Percentiles rank a stretch among this genome's conserved stretches.
phyloP scores from a whole-genome alignment of 1,140 invertebrate species.

The Drosophila miranda region DNA sequence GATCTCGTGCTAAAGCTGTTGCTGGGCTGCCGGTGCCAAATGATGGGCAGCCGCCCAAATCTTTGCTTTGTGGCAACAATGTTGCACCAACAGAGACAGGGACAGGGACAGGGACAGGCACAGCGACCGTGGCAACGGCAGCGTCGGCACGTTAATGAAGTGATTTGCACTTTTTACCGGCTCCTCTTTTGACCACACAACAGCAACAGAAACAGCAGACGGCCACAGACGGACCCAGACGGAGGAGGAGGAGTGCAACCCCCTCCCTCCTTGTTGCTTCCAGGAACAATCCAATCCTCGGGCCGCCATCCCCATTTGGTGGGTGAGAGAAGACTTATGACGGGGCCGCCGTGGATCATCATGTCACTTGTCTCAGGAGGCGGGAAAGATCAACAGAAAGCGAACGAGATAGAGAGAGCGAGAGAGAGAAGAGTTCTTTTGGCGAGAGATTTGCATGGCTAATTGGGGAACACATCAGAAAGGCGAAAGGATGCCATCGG shows the following conservation, averaged over 20 bases:
- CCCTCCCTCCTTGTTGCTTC: conserved; percentile 18
- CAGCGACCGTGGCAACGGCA: conserved; percentile 27
- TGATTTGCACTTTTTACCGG: conserved; percentile 72
- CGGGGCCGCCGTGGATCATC: conserved; percentile 66
- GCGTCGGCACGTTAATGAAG: conserved; percentile 69
- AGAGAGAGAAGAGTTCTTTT: background rate
- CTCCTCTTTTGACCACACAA: conserved; percentile 64
- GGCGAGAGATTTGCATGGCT: conserved; percentile 20
- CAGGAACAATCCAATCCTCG: conserved; percentile 61
- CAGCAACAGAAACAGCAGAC: conserved; percentile 13
- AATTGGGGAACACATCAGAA: conserved; percentile 50
- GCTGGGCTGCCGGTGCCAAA: conserved; percentile 48
- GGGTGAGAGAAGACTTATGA: conserved; percentile 75
- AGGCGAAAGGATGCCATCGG: conserved; percentile 25
- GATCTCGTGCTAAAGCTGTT: background rate
- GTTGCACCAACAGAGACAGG: conserved; percentile 35
- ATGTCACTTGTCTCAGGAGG: conserved; percentile 58
- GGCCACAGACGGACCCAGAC: background rate
- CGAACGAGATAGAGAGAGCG: background rate
- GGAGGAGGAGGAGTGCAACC: background rate
- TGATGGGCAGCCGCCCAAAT: conserved; percentile 62
- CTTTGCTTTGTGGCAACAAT: conserved; percentile 55
- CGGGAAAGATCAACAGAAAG: conserved; percentile 4
- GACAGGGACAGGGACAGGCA: no score
- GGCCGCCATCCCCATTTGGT: conserved; percentile 26